Percentiles rank a stretch among this genome's conserved stretches.
Conservation (phyloP, 2,888 invertebrate species). For the Melolontha melolontha region DNA sequence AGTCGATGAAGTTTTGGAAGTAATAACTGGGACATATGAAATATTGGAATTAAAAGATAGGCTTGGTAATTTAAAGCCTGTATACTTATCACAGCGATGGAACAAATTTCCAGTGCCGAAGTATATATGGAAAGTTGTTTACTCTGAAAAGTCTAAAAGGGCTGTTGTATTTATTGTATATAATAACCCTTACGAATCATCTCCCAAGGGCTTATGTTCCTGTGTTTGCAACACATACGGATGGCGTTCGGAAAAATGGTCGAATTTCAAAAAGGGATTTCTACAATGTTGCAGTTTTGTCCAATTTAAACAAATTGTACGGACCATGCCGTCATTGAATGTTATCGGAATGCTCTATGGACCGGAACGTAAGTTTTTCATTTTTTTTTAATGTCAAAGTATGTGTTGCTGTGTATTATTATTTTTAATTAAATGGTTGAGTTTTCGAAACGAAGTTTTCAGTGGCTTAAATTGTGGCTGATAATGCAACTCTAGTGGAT, state of each 20-base stretch:
- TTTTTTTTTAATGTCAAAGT: too few species aligned
- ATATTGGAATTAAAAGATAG: slow-evolving; percentile 62
- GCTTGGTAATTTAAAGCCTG: slow-evolving; percentile 54
- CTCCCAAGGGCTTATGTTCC: slow-evolving; percentile 55
- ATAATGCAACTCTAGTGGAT: too few species aligned
- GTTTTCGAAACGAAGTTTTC: too few species aligned
- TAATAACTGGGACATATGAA: slow-evolving; percentile 65
- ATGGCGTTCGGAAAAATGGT: slow-evolving; percentile 58
- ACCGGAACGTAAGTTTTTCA: slow-evolving; percentile 30
- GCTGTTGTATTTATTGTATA: slow-evolving; percentile 68
- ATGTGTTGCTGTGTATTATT: too few species aligned
- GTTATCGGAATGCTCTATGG: slow-evolving; percentile 39
- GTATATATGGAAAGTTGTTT: slow-evolving; percentile 67
- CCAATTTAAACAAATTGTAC: slow-evolving; percentile 55
- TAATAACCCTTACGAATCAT: slow-evolving; percentile 66
- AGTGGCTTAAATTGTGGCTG: too few species aligned
- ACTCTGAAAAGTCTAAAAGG: slow-evolving; percentile 58
- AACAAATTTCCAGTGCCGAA: slow-evolving; percentile 64
- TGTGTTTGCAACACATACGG: slow-evolving; percentile 61
- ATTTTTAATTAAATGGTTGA: too few species aligned
- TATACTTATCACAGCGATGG: slow-evolving; percentile 61
- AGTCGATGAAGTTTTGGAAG: slow-evolving; percentile 59
- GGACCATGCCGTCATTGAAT: slow-evolving; percentile 48
- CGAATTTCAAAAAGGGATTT: slow-evolving; percentile 57
- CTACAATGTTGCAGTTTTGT: slow-evolving; percentile 64